A percentile compares a stretch with the other conserved stretches of the same genome.
Conservation (phyloP, 2,888 invertebrate species). For the Leistus spinibarbis region DNA sequence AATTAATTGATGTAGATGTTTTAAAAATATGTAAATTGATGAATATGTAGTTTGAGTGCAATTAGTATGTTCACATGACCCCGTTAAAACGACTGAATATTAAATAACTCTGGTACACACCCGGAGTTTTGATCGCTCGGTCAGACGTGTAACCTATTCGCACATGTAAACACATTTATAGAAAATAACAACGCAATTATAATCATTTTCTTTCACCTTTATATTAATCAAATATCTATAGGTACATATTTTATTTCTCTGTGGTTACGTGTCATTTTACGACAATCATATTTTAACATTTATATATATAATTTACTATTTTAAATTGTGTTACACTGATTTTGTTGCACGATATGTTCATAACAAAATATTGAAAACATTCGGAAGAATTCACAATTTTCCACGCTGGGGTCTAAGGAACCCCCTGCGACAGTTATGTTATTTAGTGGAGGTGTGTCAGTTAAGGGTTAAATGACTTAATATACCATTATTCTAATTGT, state of each 20-base stretch:
- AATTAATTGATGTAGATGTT: neutral
- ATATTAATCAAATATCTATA: conserved; percentile 40
- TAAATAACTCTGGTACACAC: neutral
- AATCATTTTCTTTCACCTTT: conserved; percentile 41
- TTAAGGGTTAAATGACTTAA: too few relatives aligned
- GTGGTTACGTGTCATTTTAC: neutral
- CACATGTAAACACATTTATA: conserved; percentile 7
- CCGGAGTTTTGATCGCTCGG: conserved; percentile 11
- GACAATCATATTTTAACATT: neutral
- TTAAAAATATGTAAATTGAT: neutral
- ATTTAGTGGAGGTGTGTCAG: too few relatives aligned
- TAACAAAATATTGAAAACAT: too few relatives aligned
- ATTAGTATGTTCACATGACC: neutral
- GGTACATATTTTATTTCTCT: neutral
- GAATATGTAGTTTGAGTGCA: neutral
- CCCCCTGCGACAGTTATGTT: too few relatives aligned
- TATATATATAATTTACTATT: too few relatives aligned
- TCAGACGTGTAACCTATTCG: conserved; percentile 6
- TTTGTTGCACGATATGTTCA: too few relatives aligned
- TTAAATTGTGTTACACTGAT: too few relatives aligned
- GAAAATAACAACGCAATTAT: conserved; percentile 41
- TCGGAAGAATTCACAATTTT: too few relatives aligned
- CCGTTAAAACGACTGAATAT: neutral
- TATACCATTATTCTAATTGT: too few relatives aligned
- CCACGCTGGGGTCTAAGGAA: too few relatives aligned